Base-by-base conservation (phyloP, 2,888 invertebrate species). In the Erynnis tages region DNA sequence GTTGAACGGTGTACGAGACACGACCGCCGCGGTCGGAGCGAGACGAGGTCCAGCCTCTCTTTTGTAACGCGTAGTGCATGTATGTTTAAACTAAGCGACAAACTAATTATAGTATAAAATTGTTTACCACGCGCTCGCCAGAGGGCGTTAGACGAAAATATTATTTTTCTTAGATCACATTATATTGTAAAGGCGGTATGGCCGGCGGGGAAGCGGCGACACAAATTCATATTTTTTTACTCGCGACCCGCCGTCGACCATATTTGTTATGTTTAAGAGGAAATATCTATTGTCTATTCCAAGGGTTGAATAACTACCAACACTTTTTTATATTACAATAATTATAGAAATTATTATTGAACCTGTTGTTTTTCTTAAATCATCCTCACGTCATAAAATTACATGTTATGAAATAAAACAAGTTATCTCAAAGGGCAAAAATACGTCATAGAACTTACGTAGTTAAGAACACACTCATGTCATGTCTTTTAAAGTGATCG, bases 271-370 rank as follows among this genome's bases (percentile, higher is more conserved):
- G 88, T 89, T 89, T 88, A 89, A 89, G 88, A 87, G 76, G 85
- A 88, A 86, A 84, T 88, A 89, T 88, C 87, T 88, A 89, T 86
- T 89, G 85, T 88, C 89, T 89, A 89, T 89, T 89, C 88, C 89
- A 85, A 83, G 83, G 89, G 89, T 87, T 85, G 77, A 79, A 79
- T 79, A 86, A 87, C 81, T 84, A 88, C 82, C 87, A 79, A 89
- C 88, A 90, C 90, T 90, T 90, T 90, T 90, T 90, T 90, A 90
- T 90, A 90, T 89, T 89, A 90, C 88, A 86, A 90, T 90, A 90
- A 90, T 90, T 90, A 90, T 90, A 90, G 90, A 90, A 89, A 90
- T 90, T 90, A 90, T 90, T 90, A 90, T 90, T 90, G 90, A 90
- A 72, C 54, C 46, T 55, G 66, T 73, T 62, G 76, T 83, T 82